Base-by-base conservation (phyloP, 2,797 vertebrate genomes). In the Anguilla anguilla region DNA sequence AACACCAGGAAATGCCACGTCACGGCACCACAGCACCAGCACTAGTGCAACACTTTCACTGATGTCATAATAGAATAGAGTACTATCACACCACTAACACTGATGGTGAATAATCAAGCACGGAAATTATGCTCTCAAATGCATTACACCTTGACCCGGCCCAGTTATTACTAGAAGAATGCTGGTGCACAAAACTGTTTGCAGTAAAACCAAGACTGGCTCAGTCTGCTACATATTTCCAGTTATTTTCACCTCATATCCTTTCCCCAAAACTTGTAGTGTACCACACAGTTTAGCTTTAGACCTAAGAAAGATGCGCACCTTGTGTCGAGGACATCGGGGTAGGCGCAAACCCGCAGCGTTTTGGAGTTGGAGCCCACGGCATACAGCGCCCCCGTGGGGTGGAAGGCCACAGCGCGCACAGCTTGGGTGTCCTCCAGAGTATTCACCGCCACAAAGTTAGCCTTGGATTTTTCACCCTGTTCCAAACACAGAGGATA, bases 281-380 rank as follows among this genome's bases (percentile, higher is more conserved):
- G 46, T 25, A 49, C 7, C 46, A 13, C 43, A 43, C 15, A 17
- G 6, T 35, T 79, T 79, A 19, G 39, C 15, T 6, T 15, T 79
- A 43, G 51, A 51, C 2, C 19, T 49, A 49, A 51, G 19, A 43
- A 43, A 84, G 15, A 17, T 31, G 1, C 86, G 92, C 92, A 99
- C 98, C 98, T 98, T 51, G 96, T 93, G 91, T 98, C 97, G 83
- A 97, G 93, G 6, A 95, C 94, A 35, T 99, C 98, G 25, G 98
- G 98, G 91, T 99, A 99, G 87, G 97, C 98, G 91, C 98, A 99
- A 35, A 99, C 98, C 9, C 98, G 96, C 64, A 99, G 94, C 1
- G 98, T 99, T 95, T 99, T 99, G 79, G 98, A 98, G 95, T 99
- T 99, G 90, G 98, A 99, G 64, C 98, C 98, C 77, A 98, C 97